Base-by-base conservation (phyloP, 2,888 invertebrate genomes). In the Pherbina coryleti region DNA sequence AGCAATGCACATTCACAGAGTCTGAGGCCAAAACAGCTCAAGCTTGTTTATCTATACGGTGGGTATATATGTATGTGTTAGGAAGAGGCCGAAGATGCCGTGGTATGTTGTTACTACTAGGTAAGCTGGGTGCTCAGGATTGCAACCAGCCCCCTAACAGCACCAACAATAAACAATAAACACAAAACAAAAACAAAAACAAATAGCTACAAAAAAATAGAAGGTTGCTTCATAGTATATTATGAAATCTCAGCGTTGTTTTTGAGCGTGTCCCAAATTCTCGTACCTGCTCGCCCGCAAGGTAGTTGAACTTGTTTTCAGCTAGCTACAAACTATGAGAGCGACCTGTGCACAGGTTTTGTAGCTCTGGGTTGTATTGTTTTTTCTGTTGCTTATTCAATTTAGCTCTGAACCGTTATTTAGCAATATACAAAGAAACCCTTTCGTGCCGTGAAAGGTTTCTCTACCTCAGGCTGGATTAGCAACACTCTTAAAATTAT, bases 221-320 rank as follows among this genome's bases (percentile, higher is more conserved):
- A 49, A 74, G 74, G 74, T 74, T 73, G 72, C 57, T 37, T 49
- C 37, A 44, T 44, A 44, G 28, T 14, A 31, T 74, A 53, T 74
- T 74, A 74, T 66, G 53, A 74, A 74, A 74, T 74, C 7, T 28
- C 64, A 14, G 66, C 64, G 28, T 44, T 55, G 72, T 71, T 69
- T 60, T 19, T 14, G 66, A 57, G 76, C 75, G 53, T 78, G 79
- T 70, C 75, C 79, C 64, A 79, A 79, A 79, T 79, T 69, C 72
- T 62, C 37, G 55, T 55, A 64, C 75, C 55, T 67, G 55, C 55
- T 53, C 66, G 67, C 17, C 64, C 31, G 74, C 69, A 71, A 79
- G 79, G 79, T 79, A 77, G 79, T 74, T 79, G 79, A 79, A 79
- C 79, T 79, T 74, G 77, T 57, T 70, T 31, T n/a, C 31, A n/a